Evolutionary conservation across 2,888 invertebrate species (phyloP), one percentile per base, ranked within the genome.

Genomic region (Hylaea fasciaria): DNA sequence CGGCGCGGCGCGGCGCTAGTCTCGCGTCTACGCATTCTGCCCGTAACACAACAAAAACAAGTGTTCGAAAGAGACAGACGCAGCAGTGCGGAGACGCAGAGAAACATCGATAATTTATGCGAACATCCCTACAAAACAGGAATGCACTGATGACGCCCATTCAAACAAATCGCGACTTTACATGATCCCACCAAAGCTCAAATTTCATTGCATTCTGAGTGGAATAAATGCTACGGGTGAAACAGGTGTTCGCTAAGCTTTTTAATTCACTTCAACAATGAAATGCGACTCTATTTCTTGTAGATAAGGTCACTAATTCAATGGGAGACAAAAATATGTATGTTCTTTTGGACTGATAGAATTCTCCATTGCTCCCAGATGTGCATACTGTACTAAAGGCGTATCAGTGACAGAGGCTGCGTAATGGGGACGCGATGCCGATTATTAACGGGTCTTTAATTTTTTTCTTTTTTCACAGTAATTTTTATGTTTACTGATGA

Each of bases 91-190:
- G 73, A 79, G 78, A 70, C 77, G 80, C 80, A 75, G 82, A 88
- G 85, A 85, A 87, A 89, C 86, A 88, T 91, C 91, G 89, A 91
- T 91, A 91, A 91, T 89, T 90, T 91, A 91, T 91, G 90, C 89
- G 88, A 86, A 85, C 91, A 91, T 89, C 91, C 90, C 91, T 89
- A 89, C 82, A 78, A 80, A 83, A 82, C 87, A 82, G 85, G 90
- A 90, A 90, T 91, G 90, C 86, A 85, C 78, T 73, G 71, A 64
- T 44, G 46, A 13, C 28, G 2, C 5, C 16, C 22, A 9, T 12
- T 4, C 64, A 66, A 35, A 57, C 56, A 45, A 85, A 76, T 70
- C 47, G 59, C 32, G 57, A 76, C 81, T 68, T 64, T 82, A 79
- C 9, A 0, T 0, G 0, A 0, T 1, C 0, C 0, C 0, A 0